Evolutionary conservation across 2,888 invertebrate species (phyloP).

Genomic region (Leptopterna dolabrata): DNA sequence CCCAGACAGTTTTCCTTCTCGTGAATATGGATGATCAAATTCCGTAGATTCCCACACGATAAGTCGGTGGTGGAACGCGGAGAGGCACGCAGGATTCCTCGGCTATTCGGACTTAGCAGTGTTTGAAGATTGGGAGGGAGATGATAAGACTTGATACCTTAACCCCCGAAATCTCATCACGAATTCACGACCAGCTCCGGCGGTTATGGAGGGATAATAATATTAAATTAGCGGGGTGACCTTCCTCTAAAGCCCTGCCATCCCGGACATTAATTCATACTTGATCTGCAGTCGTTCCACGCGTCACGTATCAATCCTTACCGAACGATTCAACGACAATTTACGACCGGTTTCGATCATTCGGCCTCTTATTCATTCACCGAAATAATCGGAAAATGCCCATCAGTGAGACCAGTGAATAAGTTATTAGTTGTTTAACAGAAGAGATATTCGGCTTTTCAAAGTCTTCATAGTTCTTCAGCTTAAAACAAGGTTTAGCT

Average conservation of each 20-base stretch:
- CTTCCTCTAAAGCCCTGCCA: not conserved
- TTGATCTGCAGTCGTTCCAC: not conserved
- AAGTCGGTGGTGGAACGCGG: too few species aligned
- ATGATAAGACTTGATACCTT: not conserved
- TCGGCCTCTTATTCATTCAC: too few species aligned
- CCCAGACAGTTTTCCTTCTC: too few species aligned
- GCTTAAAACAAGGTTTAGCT: too few species aligned
- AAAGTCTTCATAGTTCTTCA: too few species aligned
- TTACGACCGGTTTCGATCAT: not conserved
- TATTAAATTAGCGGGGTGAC: constrained; percentile 22
- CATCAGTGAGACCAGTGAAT: too few species aligned
- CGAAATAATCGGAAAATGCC: too few species aligned
- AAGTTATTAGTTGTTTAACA: too few species aligned
- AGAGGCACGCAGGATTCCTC: not conserved
- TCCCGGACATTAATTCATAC: not conserved
- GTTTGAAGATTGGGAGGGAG: not conserved
- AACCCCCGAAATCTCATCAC: constrained; percentile 15
- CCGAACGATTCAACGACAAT: not conserved
- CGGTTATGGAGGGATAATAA: constrained; percentile 31
- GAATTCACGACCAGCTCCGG: constrained; percentile 27
- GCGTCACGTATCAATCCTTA: not conserved
- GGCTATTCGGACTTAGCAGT: not conserved
- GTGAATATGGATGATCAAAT: too few species aligned
- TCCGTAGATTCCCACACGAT: too few species aligned
- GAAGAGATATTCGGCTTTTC: too few species aligned